Base-by-base conservation (phyloP, 2,113 vertebrate genomes). In the Chaetorhynchus papuensis region DNA sequence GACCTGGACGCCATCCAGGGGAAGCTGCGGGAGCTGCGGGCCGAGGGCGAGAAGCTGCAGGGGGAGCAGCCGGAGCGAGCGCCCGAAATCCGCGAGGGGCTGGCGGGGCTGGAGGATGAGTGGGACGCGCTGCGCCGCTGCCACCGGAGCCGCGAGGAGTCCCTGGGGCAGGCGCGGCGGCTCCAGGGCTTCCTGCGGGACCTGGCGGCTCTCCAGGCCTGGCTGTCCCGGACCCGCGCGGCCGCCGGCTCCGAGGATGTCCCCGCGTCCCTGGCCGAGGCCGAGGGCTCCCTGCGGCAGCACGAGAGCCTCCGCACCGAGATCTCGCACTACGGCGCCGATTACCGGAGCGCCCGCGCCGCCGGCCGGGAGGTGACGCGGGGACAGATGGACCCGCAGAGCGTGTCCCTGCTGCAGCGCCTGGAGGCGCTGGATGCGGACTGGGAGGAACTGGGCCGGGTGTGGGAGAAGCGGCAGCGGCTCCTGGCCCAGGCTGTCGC, bases 1-100 rank as follows among this genome's bases (percentile, higher is more conserved):
- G 99, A 99, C 97, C 97, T 99, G 91, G 99, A 99, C 76, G 99
- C 99, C 82, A 99, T 99, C 75, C 98, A 99, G 82, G 98, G 98
- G 9, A 99, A 99, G 66, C 97, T 99, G 74, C 97, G 97, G 52
- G 99, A 99, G 57, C 96, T 99, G 85, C 98, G 94, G 8, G 94
- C 96, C 6, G 99, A 99, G 80, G 98, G 98, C 1, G 96, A 98
- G 41, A 98, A 98, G 68, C 91, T 99, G 94, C 97, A 97, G 3
- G 61, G 93, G 9, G 98, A 98, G 60, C 99, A 99, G 93, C 98
- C 98, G 0, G 97, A 98, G 44, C 98, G 99, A 91, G 98, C 97
- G 2, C 54, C 97, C 6, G 98, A 98, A 90, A 98, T 99, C 82
- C 87, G 90, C 11, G 87, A 94, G 22, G 97, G 97, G 17, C 96